A percentile compares a stretch with the other conserved stretches of the same genome.
Conservation (phyloP, 2,888 invertebrate genomes). For the Scaptomyza caliginosa region DNA sequence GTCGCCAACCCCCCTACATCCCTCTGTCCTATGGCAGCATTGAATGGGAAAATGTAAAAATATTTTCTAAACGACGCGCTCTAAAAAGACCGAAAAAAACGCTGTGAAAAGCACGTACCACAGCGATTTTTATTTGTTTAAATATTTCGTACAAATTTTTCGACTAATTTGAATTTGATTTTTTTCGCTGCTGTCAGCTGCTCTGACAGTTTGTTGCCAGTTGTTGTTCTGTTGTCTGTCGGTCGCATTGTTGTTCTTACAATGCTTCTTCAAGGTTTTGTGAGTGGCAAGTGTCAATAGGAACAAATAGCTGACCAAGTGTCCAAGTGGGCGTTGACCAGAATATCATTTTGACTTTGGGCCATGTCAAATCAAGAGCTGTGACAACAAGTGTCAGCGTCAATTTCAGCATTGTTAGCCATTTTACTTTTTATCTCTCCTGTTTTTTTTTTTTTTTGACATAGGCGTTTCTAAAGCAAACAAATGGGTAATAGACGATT, state of each 20-base stretch:
- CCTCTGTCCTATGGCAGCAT: not conserved
- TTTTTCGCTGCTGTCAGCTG: conserved; percentile 52
- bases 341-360: conserved; percentile 29
- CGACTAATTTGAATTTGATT: conserved; percentile 73
- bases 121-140: conserved; percentile 78
- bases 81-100: conserved; percentile 64
- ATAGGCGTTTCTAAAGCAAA: conserved; percentile 57
- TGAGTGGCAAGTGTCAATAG: conserved; percentile 72
- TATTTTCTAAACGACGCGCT: conserved; percentile 76
- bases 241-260: conserved; percentile 66
- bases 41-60: conserved; percentile 59
- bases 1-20: conserved; percentile 40
- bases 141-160: conserved; percentile 68
- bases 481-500: conserved; percentile 37
- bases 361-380: conserved; percentile 62
- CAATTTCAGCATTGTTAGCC: conserved; percentile 41
- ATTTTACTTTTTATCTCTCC: too few relatives aligned
- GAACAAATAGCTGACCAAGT: conserved; percentile 42
- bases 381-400: conserved; percentile 75
- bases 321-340: conserved; percentile 61
- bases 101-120: conserved; percentile 72
- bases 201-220: conserved; percentile 72
- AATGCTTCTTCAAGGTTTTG: conserved; percentile 72
- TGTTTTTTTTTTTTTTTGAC: too few relatives aligned
- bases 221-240: conserved; percentile 66